phyloP scores from a whole-genome alignment of 1,140 invertebrate species.

The Diabrotica virgifera region DNA sequence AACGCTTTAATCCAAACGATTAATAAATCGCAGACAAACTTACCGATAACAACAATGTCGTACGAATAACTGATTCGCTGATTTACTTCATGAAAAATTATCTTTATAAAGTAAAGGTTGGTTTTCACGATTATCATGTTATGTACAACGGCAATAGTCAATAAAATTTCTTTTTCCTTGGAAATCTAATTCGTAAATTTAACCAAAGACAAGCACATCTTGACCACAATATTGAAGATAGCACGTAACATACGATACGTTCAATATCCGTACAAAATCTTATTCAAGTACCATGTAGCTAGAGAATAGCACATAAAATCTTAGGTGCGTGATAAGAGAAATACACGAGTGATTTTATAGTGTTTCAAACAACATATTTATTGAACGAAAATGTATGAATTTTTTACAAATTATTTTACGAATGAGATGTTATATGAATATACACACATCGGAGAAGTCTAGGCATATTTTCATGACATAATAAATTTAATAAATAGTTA shows the following conservation, averaged over 20 bases:
- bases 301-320: conserved; percentile 20
- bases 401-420: no score
- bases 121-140: conserved; percentile 19
- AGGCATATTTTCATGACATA: no score
- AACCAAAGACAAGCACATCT: conserved; percentile 11
- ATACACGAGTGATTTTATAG: conserved; percentile 13
- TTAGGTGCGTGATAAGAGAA: conserved; percentile 11
- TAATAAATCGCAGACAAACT: no score
- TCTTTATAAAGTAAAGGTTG: background rate
- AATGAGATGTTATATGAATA: no score
- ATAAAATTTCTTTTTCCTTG: conserved; percentile 11
- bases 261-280: conserved; percentile 17
- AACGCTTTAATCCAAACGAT: no score
- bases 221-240: conserved; percentile 20
- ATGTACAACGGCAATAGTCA: conserved; percentile 17
- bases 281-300: conserved; percentile 9
- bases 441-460: no score
- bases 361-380: background rate
- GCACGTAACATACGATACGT: conserved; percentile 1
- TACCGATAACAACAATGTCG: no score
- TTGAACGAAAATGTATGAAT: background rate
- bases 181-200: conserved; percentile 17
- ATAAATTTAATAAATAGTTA: no score
- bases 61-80: no score
- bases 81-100: no score